Conservation (phyloP, 2,888 invertebrate species). For the Microplitis deprimator region DNA sequence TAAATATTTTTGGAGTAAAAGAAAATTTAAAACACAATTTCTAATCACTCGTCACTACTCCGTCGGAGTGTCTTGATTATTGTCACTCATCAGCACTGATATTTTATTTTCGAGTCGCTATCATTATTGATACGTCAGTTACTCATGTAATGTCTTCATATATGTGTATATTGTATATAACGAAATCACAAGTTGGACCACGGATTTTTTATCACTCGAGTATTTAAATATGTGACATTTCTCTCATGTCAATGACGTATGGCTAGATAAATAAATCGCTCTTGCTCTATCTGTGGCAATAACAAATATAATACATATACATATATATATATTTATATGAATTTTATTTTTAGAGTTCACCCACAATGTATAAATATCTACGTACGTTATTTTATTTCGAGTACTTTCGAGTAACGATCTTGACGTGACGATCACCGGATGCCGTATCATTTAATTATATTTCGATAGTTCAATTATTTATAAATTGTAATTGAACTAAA, state of each 20-base stretch:
- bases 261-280: background rate
- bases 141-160: no score
- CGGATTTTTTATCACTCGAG: no score
- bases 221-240: background rate
- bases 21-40: background rate
- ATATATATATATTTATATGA: background rate
- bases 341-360: background rate
- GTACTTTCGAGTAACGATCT: background rate
- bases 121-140: no score
- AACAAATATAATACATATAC: no score
- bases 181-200: no score
- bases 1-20: background rate
- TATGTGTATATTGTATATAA: no score
- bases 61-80: background rate
- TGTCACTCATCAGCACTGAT: background rate
- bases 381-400: background rate
- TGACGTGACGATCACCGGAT: background rate
- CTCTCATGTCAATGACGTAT: background rate
- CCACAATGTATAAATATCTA: background rate
- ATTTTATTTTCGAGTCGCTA: background rate
- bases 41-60: background rate
- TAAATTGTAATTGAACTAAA: no score
- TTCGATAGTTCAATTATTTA: background rate
- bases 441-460: background rate
- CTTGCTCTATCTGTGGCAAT: background rate